phyloP scores from a whole-genome alignment of 64 coral and sea anemone genomes.

The Montipora capricornis region DNA sequence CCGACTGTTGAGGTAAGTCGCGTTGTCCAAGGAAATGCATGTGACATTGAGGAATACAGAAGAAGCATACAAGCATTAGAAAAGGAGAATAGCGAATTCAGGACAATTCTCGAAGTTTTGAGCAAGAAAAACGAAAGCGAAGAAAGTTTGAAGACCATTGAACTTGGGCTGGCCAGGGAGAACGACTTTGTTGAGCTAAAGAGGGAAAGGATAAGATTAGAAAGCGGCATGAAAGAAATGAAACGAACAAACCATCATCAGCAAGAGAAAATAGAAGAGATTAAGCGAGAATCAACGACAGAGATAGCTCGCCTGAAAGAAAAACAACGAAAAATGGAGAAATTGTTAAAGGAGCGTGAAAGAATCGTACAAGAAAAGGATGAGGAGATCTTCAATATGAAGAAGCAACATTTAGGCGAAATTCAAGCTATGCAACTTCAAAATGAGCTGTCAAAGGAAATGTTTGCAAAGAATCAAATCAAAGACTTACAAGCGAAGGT shows the following conservation, averaged over 20 bases:
- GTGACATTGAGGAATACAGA: conserved; percentile 66
- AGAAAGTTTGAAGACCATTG: conserved; percentile 57
- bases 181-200: conserved; percentile 81
- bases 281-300: conserved; percentile 68
- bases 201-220: conserved; percentile 64
- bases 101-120: conserved; percentile 80
- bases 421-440: conserved; percentile 64
- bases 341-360: conserved; percentile 68
- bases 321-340: conserved; percentile 73
- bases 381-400: conserved; percentile 58
- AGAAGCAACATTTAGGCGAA: conserved; percentile 77
- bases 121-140: conserved; percentile 68
- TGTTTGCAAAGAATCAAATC: conserved; percentile 67
- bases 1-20: background rate
- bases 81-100: conserved; percentile 89
- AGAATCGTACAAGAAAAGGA: conserved; percentile 70
- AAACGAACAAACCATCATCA: conserved; percentile 78
- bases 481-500: conserved; percentile 83
- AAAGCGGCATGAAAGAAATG: conserved; percentile 66
- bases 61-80: conserved; percentile 73
- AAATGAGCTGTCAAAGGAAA: conserved; percentile 63
- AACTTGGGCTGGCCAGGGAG: conserved; percentile 70
- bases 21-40: background rate
- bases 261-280: conserved; percentile 90
- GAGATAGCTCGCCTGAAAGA: conserved; percentile 82